These are phyloP conservation scores for Masticophis lateralis DNA, from an alignment of 2,797 vertebrate genomes.

Conservation along the genomic window DNA sequence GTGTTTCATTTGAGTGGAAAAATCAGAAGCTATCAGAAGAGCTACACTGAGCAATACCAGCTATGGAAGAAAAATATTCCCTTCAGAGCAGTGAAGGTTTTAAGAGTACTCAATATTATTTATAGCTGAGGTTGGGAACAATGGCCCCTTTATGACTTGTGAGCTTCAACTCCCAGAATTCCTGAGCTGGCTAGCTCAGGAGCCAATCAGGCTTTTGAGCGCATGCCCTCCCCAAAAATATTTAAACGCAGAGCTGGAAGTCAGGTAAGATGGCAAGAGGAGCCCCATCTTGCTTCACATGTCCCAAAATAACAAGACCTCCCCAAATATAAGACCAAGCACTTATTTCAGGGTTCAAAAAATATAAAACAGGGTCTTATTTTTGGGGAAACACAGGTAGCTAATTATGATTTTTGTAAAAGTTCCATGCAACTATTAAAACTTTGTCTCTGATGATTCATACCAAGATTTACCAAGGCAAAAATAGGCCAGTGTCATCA, in stretches of 20 bases:
- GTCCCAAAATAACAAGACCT: too few relatives aligned
- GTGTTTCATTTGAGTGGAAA: background rate
- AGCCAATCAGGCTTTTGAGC: too few relatives aligned
- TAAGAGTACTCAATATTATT: background rate
- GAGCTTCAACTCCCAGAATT: too few relatives aligned
- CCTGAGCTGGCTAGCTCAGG: too few relatives aligned
- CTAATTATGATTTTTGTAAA: background rate
- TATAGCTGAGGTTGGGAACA: background rate
- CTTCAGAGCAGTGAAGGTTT: background rate
- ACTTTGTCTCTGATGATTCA: background rate
- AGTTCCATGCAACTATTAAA: background rate
- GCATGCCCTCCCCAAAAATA: too few relatives aligned
- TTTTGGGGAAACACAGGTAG: background rate
- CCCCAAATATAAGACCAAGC: too few relatives aligned
- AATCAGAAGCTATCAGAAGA: background rate
- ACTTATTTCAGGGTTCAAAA: too few relatives aligned
- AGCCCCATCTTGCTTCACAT: too few relatives aligned
- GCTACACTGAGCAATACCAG: background rate
- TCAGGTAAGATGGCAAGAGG: too few relatives aligned
- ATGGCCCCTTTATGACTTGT: too few relatives aligned
- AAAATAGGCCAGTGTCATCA: background rate
- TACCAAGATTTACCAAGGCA: background rate
- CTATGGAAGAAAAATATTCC: background rate
- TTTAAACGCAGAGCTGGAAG: too few relatives aligned
- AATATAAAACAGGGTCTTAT: too few relatives aligned